phyloP scores from a whole-genome alignment of 2,888 invertebrate species.

The Schizaphis graminum region DNA sequence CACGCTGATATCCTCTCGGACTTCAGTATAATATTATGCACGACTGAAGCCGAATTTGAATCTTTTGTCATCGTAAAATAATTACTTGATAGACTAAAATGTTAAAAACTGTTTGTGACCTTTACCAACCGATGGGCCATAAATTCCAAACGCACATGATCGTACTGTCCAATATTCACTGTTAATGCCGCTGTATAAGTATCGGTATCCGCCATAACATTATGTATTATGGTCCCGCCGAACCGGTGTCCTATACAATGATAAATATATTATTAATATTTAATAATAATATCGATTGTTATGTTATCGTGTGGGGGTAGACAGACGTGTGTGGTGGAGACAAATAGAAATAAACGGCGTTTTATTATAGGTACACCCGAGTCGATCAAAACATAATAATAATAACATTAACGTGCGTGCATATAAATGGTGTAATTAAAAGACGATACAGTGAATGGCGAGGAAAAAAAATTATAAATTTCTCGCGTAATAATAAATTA shows the following conservation, averaged over 20 bases:
- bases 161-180: not conserved
- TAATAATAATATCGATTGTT: not conserved
- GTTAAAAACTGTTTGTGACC: not conserved
- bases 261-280: not conserved
- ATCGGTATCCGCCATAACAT: not conserved
- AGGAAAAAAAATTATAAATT: not conserved
- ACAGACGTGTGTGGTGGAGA: not conserved
- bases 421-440: constrained; percentile 4
- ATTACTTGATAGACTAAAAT: not conserved
- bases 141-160: too few relatives aligned
- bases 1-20: not conserved
- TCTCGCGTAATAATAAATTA: not conserved
- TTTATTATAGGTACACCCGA: not conserved
- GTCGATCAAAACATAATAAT: not conserved
- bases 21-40: not conserved
- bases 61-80: not conserved
- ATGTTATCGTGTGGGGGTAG: not conserved
- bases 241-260: not conserved
- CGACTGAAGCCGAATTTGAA: not conserved
- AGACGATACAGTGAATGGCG: not conserved
- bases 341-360: not conserved
- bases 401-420: not conserved
- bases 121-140: too few relatives aligned
- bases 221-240: not conserved
- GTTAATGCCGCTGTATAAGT: not conserved